Evolutionary conservation across 2,797 vertebrate species (phyloP).

Genomic region (Distichodus sexfasciatus): DNA sequence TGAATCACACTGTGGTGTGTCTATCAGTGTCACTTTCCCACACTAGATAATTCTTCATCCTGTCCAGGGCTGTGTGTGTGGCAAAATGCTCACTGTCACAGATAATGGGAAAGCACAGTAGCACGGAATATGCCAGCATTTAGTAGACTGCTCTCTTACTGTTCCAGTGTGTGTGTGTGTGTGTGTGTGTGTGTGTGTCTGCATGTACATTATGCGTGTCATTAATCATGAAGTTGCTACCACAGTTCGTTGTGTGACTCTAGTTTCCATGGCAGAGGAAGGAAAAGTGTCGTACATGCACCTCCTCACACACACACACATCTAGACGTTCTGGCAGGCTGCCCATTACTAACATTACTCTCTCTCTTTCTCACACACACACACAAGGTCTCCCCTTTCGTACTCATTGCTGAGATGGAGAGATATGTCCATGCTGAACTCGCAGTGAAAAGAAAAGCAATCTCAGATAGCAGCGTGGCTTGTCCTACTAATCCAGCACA

Average conservation of each 20-base stretch:
- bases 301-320: constrained; percentile 26
- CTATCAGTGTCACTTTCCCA: neutral
- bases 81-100: neutral
- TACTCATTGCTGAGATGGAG: neutral
- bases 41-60: neutral
- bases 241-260: constrained; percentile 37
- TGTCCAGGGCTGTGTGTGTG: neutral
- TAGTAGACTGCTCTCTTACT: too few species aligned
- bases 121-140: constrained; percentile 21
- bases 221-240: constrained; percentile 55
- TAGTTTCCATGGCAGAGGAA: constrained; percentile 40
- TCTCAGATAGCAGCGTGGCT: constrained; percentile 10
- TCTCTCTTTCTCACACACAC: neutral
- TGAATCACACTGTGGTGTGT: too few species aligned
- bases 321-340: constrained; percentile 4
- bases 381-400: neutral
- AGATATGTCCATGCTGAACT: neutral
- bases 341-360: constrained; percentile 6
- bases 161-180: neutral
- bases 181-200: neutral
- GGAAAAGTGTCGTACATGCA: constrained; percentile 11
- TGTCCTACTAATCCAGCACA: constrained; percentile 28
- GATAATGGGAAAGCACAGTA: constrained; percentile 35
- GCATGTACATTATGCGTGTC: too few species aligned
- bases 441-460: constrained; percentile 9